Conservation (phyloP, 2,797 vertebrate species). For the Falco berigora region DNA sequence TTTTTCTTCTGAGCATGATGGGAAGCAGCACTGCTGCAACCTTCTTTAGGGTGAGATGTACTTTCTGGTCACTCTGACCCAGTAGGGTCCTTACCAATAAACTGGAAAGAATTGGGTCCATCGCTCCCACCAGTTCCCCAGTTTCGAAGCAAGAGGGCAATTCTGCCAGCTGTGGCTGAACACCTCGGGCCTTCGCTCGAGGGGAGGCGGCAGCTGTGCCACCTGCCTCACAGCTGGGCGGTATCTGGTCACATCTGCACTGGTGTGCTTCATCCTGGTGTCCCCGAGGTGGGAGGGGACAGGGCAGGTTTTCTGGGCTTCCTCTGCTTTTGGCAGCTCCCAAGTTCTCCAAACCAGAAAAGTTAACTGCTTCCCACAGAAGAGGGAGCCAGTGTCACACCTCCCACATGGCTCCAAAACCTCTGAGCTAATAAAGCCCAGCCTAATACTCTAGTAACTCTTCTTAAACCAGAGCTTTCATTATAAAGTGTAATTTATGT, state of each 20-base stretch:
- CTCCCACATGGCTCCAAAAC: neutral
- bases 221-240: fast-evolving
- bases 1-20: fast-evolving
- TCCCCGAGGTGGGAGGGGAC: neutral
- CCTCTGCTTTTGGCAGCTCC: neutral
- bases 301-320: neutral
- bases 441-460: conserved; percentile 13
- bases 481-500: conserved; percentile 21
- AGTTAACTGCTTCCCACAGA: conserved; percentile 47
- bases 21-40: neutral
- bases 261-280: fast-evolving
- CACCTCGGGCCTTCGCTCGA: fast-evolving
- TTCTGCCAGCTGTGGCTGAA: neutral
- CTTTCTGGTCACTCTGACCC: neutral
- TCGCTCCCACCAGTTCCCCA: fast-evolving
- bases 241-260: fast-evolving
- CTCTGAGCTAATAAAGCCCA: neutral
- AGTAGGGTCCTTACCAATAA: neutral
- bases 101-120: neutral
- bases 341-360: neutral
- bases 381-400: conserved; percentile 65
- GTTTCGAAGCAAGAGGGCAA: neutral
- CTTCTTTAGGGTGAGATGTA: neutral
- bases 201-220: neutral
- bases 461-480: conserved; percentile 41